Conservation (phyloP, 2,797 vertebrate genomes). For the Rhodeus uyekii region DNA sequence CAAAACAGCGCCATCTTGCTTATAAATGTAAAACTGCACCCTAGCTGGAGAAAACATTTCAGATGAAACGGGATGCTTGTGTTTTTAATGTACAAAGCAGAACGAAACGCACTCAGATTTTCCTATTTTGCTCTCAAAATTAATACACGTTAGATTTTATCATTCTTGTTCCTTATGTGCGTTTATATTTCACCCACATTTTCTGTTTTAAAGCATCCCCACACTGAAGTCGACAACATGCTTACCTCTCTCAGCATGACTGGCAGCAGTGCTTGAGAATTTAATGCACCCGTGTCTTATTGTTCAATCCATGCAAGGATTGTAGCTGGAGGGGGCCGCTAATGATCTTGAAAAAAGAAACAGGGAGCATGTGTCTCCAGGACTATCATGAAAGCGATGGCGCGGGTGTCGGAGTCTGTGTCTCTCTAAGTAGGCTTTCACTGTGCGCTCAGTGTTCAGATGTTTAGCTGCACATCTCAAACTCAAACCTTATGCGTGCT, state of each 20-base stretch:
- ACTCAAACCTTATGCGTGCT: too few relatives aligned
- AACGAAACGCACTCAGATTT: neutral
- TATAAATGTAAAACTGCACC: constrained; percentile 45
- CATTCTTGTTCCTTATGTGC: neutral
- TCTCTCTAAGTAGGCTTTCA: constrained; percentile 46
- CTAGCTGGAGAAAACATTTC: neutral
- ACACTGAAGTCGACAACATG: constrained; percentile 28
- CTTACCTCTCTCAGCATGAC: constrained; percentile 47
- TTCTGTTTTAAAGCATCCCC: neutral
- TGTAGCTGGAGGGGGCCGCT: constrained; percentile 85
- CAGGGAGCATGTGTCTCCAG: constrained; percentile 58
- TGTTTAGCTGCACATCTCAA: constrained; percentile 47
- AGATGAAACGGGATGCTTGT: neutral
- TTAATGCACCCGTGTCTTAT: constrained; percentile 83
- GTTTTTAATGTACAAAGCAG: neutral
- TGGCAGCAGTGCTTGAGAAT: constrained; percentile 76
- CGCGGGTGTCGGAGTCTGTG: constrained; percentile 42
- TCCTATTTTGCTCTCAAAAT: neutral
- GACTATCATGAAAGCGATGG: constrained; percentile 57
- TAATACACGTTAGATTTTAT: neutral
- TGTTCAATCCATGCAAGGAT: constrained; percentile 83
- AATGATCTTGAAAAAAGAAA: constrained; percentile 79
- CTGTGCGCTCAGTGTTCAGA: constrained; percentile 39
- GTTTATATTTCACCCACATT: neutral
- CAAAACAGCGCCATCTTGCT: constrained; percentile 82